Evolutionary conservation across 1,140 invertebrate genomes (phyloP).

Genomic region (Meloidogyne chitwoodi): DNA sequence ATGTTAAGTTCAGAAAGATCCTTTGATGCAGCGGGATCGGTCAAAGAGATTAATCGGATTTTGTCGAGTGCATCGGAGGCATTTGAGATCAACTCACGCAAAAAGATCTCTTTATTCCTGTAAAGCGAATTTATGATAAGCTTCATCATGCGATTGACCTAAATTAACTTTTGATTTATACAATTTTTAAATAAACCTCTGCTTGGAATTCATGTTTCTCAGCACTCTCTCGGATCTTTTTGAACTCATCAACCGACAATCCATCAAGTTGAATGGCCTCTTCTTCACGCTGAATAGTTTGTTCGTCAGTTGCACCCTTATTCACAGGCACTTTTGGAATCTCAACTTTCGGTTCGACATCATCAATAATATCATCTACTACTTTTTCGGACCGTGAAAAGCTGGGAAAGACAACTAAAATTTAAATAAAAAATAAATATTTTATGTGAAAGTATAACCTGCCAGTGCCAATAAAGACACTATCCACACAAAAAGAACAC

Average conservation of each 20-base stretch:
- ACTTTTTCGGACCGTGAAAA: slow-evolving; percentile 35
- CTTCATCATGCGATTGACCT: slow-evolving; percentile 92
- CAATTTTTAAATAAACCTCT: slow-evolving; percentile 77
- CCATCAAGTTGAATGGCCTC: slow-evolving; percentile 94
- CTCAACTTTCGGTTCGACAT: slow-evolving; percentile 43
- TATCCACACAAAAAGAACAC: slow-evolving; percentile 2
- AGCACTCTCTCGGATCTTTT: slow-evolving; percentile 81
- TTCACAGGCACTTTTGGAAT: slow-evolving; percentile 25
- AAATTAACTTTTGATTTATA: not conserved
- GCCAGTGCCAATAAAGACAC: slow-evolving; percentile 7
- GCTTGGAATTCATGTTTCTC: slow-evolving; percentile 87
- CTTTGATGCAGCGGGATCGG: slow-evolving; percentile 74
- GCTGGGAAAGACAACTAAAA: slow-evolving; percentile 3
- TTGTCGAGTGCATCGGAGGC: slow-evolving; percentile 92
- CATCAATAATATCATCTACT: slow-evolving; percentile 26
- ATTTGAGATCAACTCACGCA: slow-evolving; percentile 94
- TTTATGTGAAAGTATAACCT: not conserved
- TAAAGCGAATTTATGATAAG: slow-evolving; percentile 97
- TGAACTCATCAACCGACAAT: slow-evolving; percentile 85
- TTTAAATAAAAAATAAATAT: not conserved
- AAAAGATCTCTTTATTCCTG: slow-evolving; percentile 96
- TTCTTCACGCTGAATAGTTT: slow-evolving; percentile 68
- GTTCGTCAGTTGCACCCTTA: slow-evolving; percentile 19
- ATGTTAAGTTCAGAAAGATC: slow-evolving; percentile 79
- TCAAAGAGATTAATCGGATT: slow-evolving; percentile 81